These are phyloP conservation scores for Antheraea mylitta DNA, from an alignment of 1,140 invertebrate genomes.

Conservation along the genomic window DNA sequence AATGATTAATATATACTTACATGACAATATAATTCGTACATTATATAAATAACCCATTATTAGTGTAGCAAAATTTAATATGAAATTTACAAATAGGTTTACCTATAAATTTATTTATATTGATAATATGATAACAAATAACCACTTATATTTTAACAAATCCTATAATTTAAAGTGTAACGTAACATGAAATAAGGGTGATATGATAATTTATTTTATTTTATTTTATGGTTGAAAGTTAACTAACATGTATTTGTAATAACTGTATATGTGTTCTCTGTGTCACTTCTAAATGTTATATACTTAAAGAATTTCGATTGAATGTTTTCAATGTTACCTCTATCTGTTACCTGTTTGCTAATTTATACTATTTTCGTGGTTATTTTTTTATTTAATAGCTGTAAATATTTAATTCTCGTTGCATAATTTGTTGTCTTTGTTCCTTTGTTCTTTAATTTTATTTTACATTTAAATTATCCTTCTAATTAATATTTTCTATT, in stretches of 20 bases:
- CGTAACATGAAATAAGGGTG: not conserved
- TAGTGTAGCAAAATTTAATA: too few relatives aligned
- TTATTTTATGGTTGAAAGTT: not conserved
- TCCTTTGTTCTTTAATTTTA: not conserved
- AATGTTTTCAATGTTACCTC: not conserved
- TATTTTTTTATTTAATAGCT: constrained; percentile 5
- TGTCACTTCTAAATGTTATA: not conserved
- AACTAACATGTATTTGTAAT: not conserved
- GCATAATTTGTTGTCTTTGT: not conserved
- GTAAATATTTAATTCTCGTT: not conserved
- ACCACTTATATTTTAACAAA: not conserved
- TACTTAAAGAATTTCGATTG: not conserved
- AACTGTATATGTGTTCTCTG: not conserved
- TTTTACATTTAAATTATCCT: not conserved
- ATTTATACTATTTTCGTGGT: not conserved
- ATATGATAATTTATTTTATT: not conserved
- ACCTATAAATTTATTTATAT: not conserved
- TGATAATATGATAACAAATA: not conserved
- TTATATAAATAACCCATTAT: not conserved
- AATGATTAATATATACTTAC: not conserved
- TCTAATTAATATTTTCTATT: too few relatives aligned
- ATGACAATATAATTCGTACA: not conserved
- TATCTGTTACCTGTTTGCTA: not conserved
- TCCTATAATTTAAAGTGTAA: not conserved
- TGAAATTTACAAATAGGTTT: not conserved